Conservation (phyloP, 2,113 vertebrate genomes). For the Muscicapa adusta region DNA sequence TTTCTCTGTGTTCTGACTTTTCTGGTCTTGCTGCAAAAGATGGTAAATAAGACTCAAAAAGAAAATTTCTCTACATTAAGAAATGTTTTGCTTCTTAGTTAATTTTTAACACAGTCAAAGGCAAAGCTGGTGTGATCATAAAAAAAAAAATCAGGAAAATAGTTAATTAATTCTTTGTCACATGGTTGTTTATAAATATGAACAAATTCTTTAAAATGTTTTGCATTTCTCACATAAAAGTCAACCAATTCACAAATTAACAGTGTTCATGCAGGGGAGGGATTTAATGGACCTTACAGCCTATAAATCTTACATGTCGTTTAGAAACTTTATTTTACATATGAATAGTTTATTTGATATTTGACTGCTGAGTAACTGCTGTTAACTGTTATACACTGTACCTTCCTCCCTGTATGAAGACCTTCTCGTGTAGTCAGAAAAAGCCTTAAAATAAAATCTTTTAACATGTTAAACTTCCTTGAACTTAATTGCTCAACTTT, state of each 20-base stretch:
- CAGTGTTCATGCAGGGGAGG: fast-evolving
- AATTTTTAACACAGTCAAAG: background rate
- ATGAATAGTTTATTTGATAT: background rate
- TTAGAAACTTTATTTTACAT: background rate
- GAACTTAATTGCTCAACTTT: background rate
- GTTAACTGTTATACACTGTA: background rate
- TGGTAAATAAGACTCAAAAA: background rate
- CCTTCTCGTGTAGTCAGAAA: background rate
- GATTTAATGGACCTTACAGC: background rate
- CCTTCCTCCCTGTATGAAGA: background rate
- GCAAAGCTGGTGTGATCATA: background rate
- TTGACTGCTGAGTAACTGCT: background rate
- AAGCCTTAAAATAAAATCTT: background rate
- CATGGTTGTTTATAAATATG: background rate
- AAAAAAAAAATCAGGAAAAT: background rate
- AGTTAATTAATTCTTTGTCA: background rate
- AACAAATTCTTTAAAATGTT: background rate
- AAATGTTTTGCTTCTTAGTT: background rate
- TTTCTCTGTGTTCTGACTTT: background rate
- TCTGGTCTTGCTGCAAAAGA: background rate
- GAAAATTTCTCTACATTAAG: background rate
- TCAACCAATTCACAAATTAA: background rate
- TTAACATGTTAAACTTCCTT: background rate
- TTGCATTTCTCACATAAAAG: background rate
- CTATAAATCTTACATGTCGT: background rate